phyloP scores from a whole-genome alignment of 2,113 vertebrate species.

The Scomber japonicus region DNA sequence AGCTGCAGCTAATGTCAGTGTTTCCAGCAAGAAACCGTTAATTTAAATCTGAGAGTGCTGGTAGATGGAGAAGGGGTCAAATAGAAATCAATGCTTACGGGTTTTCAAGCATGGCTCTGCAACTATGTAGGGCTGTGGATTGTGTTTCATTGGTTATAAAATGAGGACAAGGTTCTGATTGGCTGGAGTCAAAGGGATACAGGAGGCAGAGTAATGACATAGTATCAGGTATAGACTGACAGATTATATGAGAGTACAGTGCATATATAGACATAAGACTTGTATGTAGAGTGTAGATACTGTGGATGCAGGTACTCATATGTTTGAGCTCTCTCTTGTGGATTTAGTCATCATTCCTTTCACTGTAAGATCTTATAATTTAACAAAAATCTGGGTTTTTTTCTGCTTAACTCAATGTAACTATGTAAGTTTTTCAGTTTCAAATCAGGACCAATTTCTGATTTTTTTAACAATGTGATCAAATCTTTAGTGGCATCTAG shows the following conservation, averaged over 20 bases:
- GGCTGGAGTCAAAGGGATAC: background rate
- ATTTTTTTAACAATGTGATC: no score
- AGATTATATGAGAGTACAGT: background rate
- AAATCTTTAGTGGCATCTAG: no score
- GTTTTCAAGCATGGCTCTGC: background rate
- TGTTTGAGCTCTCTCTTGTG: slow-evolving; percentile 18
- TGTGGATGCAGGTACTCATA: background rate
- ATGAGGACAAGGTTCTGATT: background rate
- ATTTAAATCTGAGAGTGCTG: slow-evolving; percentile 15
- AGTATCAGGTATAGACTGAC: no score
- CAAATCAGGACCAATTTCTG: no score
- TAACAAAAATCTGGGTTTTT: no score
- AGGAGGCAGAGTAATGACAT: background rate
- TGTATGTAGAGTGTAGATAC: no score
- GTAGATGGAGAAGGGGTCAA: slow-evolving; percentile 12
- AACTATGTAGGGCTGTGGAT: background rate
- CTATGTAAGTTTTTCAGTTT: no score
- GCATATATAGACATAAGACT: no score
- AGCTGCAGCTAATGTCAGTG: slow-evolving; percentile 3
- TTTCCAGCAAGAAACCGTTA: background rate
- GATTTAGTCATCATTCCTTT: background rate
- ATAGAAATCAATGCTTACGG: background rate
- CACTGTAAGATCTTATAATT: no score
- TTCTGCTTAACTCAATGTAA: no score
- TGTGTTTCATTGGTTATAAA: background rate